These are phyloP conservation scores for Pangasius djambal DNA, from an alignment of 2,797 vertebrate species.

Conservation along the genomic window DNA sequence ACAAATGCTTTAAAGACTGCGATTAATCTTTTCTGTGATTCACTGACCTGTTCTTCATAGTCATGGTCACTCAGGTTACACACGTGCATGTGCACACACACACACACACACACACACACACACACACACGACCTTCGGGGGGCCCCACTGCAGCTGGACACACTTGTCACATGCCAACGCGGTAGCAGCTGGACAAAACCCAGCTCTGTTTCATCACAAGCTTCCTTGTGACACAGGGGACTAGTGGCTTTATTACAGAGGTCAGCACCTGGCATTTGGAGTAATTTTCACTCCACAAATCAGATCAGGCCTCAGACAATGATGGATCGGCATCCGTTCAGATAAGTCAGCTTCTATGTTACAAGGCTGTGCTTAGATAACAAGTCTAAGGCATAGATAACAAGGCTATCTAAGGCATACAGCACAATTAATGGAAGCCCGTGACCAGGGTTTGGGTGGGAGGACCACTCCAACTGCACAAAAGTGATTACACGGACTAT, in stretches of 20 bases:
- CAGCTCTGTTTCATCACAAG: not conserved
- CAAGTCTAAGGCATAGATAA: not conserved
- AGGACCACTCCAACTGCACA: not conserved
- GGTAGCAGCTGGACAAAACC: not conserved
- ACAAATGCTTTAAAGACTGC: not conserved
- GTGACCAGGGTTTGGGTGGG: not conserved
- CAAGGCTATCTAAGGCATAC: not conserved
- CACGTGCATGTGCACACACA: not conserved
- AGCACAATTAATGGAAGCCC: not conserved
- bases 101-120: not conserved
- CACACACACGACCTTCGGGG: not conserved
- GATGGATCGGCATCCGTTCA: not conserved
- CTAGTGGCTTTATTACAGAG: not conserved
- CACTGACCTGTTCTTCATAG: slow-evolving; percentile 5
- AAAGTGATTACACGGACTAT: not conserved
- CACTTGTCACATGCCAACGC: not conserved
- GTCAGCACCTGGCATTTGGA: slow-evolving; percentile 22
- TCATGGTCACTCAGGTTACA: not conserved
- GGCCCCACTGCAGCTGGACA: not conserved
- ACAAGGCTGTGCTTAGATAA: not conserved
- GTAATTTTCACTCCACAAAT: slow-evolving; percentile 29
- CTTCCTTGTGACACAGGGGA: not conserved
- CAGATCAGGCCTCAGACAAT: slow-evolving; percentile 11
- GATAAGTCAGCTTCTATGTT: not conserved
- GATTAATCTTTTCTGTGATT: not conserved